Conservation (phyloP, 2,113 vertebrate species). For the Melanocharis versteri region DNA sequence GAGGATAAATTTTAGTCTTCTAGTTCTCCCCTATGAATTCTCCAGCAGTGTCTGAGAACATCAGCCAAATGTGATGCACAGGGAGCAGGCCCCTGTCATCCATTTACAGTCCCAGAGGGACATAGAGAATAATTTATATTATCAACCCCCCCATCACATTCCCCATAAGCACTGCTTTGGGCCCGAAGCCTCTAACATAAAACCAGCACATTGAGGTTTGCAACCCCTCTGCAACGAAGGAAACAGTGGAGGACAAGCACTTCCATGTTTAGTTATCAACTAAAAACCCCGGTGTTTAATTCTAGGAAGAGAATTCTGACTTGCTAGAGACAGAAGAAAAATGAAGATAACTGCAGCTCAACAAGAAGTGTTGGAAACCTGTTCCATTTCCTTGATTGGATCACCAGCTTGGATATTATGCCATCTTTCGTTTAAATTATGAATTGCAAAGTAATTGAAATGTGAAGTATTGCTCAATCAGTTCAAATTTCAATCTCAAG, state of each 20-base stretch:
- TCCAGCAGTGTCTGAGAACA: not conserved
- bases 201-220: not conserved
- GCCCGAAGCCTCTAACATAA: not conserved
- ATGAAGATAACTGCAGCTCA: not conserved
- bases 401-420: constrained; percentile 41
- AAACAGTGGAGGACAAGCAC: not conserved
- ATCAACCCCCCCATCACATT: not conserved
- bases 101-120: not conserved
- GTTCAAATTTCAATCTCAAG: not conserved
- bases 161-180: not conserved
- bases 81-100: not conserved
- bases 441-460: constrained; percentile 58
- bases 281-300: not conserved
- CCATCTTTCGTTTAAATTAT: constrained; percentile 66
- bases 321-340: not conserved
- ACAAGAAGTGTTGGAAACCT: not conserved
- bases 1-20: not conserved
- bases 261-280: not conserved
- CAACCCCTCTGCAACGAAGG: not conserved
- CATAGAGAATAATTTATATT: rapidly evolving
- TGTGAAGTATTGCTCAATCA: not conserved
- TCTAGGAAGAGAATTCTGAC: not conserved
- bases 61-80: not conserved
- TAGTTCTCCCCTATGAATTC: not conserved
- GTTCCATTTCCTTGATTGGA: not conserved